Evolutionary conservation across 1,140 invertebrate species (phyloP), one percentile per base, ranked within the genome.

Genomic region (Oreohelix idahoensis): DNA sequence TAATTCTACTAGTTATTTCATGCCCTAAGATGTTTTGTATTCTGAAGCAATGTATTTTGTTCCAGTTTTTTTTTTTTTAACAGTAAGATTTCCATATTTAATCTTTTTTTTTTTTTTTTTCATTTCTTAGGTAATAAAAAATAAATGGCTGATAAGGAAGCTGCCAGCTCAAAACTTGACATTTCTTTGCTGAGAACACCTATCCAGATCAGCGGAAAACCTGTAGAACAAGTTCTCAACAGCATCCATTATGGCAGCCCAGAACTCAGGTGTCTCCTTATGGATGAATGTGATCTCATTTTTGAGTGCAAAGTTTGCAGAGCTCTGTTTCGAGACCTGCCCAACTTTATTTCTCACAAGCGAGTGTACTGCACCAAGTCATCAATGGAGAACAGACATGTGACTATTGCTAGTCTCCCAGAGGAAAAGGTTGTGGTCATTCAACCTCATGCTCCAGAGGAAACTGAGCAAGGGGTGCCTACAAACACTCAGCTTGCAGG

Each of bases 321-420:
- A n/a, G 96, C 95, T 90, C 93, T 97, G 87, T 97, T 97, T 91
- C 94, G 96, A 87, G 96, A 95, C 88, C 92, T 97, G 82, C 94
- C 95, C 0, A 97, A 97, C 92, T 96, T 97, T 88, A 94, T 97
- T 84, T 95, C 95, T 66, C 96, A 97, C 88, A 97, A 97, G 92
- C 93, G 96, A 79, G 93, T 95, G 51, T 97, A 96, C 88, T 97
- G 96, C 89, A 94, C 91, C 85, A 93, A 93, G 70, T 76, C 83
- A 38, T 84, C 78, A 80, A 53, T 83, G 36, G 81, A 87, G 51
- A 74, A 69, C 2, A 35, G 38, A 45, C 71, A 74, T 74, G 69
- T 79, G 15, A 63, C 42, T 26, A 73, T 79, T 71, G 58, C 66
- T 35, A 39, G 26, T 20, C 36, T 66, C 49, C 79, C 78, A n/a